A percentile compares a stretch with the other conserved stretches of the same genome.
phyloP scores from a whole-genome alignment of 2,113 vertebrate genomes.

The Cynopterus brachyotis region DNA sequence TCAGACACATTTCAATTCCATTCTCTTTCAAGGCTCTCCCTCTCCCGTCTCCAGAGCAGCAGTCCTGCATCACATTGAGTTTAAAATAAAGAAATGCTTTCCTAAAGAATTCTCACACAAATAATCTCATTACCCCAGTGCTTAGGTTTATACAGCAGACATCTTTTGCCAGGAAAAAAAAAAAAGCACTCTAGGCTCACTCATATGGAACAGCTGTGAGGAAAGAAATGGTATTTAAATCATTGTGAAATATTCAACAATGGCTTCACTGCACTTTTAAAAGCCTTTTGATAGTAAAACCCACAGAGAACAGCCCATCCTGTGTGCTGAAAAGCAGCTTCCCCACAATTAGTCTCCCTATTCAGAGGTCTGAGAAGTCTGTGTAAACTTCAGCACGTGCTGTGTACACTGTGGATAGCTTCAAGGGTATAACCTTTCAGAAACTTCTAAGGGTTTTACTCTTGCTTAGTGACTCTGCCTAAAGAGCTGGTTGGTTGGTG shows the following conservation, averaged over 20 bases:
- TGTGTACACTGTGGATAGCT: slow-evolving; percentile 49
- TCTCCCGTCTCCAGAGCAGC: slow-evolving; percentile 20
- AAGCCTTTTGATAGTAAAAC: slow-evolving; percentile 80
- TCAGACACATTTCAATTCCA: not conserved
- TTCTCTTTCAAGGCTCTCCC: not conserved
- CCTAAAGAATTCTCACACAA: slow-evolving; percentile 33
- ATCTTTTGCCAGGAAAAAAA: slow-evolving; percentile 42
- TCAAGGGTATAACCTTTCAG: slow-evolving; percentile 59
- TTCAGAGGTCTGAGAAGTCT: slow-evolving; percentile 66
- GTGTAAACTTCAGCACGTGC: slow-evolving; percentile 78
- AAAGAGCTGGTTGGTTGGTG: not conserved
- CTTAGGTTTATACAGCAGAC: slow-evolving; percentile 74
- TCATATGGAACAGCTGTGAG: slow-evolving; percentile 75
- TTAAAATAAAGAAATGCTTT: slow-evolving; percentile 57
- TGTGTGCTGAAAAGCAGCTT: slow-evolving; percentile 75
- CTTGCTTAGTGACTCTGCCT: not conserved
- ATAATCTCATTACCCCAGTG: slow-evolving; percentile 64
- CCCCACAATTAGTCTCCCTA: slow-evolving; percentile 75
- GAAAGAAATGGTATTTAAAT: slow-evolving; percentile 71
- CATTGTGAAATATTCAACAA: slow-evolving; percentile 74
- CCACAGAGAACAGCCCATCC: slow-evolving; percentile 72
- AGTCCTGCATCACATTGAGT: slow-evolving; percentile 43
- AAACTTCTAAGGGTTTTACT: slow-evolving; percentile 22
- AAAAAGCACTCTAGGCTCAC: slow-evolving; percentile 52
- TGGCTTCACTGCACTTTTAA: slow-evolving; percentile 71